Conservation (phyloP, 1,140 invertebrate species). For the Antheraea mylitta region DNA sequence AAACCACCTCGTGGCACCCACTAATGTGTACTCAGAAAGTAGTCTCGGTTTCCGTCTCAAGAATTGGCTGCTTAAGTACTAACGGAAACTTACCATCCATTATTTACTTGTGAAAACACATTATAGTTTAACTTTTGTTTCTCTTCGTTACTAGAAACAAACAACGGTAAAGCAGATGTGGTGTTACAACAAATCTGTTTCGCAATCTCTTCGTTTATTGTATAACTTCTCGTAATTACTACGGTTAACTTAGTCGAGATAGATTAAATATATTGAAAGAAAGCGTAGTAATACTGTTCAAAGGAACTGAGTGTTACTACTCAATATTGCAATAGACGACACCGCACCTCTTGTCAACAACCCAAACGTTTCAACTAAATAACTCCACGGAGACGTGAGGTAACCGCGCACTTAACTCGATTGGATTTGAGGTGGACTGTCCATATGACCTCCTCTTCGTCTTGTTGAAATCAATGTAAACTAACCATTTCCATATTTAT, state of each 20-base stretch:
- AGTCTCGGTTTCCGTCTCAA: conserved; percentile 50
- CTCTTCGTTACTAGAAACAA: conserved; percentile 50
- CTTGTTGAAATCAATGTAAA: not conserved
- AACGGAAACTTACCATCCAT: conserved; percentile 69
- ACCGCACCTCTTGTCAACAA: conserved; percentile 52
- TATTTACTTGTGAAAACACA: conserved; percentile 68
- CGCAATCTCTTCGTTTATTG: not conserved
- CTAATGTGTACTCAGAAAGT: conserved; percentile 75
- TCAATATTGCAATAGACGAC: conserved; percentile 34
- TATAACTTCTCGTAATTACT: not conserved
- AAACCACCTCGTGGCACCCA: conserved; percentile 50
- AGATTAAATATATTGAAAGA: conserved; percentile 1
- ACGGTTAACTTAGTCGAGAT: not conserved
- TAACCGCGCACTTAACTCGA: conserved; percentile 64
- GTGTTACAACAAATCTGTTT: conserved; percentile 12
- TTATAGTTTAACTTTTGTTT: conserved; percentile 71
- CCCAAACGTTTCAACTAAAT: conserved; percentile 68
- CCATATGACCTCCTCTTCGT: conserved; percentile 38
- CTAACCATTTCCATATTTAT: not conserved
- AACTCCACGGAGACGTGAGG: conserved; percentile 47
- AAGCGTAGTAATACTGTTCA: conserved; percentile 11
- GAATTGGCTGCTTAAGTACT: conserved; percentile 69
- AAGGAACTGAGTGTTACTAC: conserved; percentile 16
- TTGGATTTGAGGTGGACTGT: conserved; percentile 64
- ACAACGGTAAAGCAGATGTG: conserved; percentile 35